Evolutionary conservation across 2,888 invertebrate species (phyloP), one percentile per base, ranked within the genome.

Genomic region (Steinernema carpocapsae): DNA sequence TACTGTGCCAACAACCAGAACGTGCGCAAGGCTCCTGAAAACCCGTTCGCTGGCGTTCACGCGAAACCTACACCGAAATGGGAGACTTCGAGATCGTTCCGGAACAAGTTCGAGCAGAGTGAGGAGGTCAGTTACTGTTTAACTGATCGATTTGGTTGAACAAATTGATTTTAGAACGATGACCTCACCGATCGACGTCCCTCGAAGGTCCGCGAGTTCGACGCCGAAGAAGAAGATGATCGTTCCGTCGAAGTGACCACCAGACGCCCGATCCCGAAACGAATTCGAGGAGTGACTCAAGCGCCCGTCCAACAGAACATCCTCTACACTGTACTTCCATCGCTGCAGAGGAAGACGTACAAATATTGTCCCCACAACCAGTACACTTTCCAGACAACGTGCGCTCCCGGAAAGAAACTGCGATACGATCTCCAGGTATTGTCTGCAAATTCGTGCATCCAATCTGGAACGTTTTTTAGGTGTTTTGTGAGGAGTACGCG

Each of bases 401-500:
- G 84, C 59, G 72, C 78, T 17, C 84, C 84, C 0, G 83, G 83
- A n/a, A 84, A 84, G 76, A 84, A 80, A 51, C 75, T 84, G 10
- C 45, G 84, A 59, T 84, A 84, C 74, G 84, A 84, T 76, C 76
- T 84, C 12, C 84, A 84, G 75, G 78, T 75, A 29, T 59, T 12
- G 52, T 37, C 4, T 37, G 37, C 37, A 6, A 37, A 37, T 37
- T 10, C 37, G 10, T 3, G 37, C 4, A 37, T 6, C 37, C 4
- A 24, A 32, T 70, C 32, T 42, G 14, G 17, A 24, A 64, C 14
- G 2, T 6, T 37, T 24, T 73, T 43, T 71, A 81, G 77, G 74
- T 84, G 6, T 84, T 84, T 76, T 84, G 84, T 52, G 82, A 83
- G 74, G 82, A 84, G 46, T 84, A 80, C 73, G 76, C 84, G 1